Evolutionary conservation across 2,113 vertebrate genomes (phyloP).

Genomic region (Calyptomena viridis): DNA sequence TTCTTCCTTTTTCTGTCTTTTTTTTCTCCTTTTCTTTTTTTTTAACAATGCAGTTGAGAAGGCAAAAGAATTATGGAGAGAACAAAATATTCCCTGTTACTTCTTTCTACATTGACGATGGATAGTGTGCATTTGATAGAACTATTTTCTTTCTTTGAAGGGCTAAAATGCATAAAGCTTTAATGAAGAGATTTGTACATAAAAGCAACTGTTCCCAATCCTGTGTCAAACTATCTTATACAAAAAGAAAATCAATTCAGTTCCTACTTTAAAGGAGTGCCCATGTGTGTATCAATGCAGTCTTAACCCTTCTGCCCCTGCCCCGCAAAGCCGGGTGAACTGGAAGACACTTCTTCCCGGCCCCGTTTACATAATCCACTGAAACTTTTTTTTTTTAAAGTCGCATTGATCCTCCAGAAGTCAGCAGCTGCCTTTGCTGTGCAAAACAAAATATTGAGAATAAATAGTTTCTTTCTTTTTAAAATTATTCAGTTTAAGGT

Average conservation of each 20-base stretch:
- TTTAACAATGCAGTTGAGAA: slow-evolving; percentile 75
- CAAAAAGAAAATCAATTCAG: slow-evolving; percentile 63
- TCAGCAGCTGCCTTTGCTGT: slow-evolving; percentile 98
- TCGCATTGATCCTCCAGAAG: slow-evolving; percentile 82
- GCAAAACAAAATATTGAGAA: slow-evolving; percentile 98
- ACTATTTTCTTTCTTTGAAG: slow-evolving; percentile 74
- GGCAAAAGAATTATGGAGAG: slow-evolving; percentile 74
- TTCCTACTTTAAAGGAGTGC: slow-evolving; percentile 73
- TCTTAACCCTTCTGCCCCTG: slow-evolving; percentile 66
- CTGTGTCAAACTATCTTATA: slow-evolving; percentile 73
- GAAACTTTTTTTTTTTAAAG: slow-evolving; percentile 60
- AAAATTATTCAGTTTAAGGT: slow-evolving; percentile 86
- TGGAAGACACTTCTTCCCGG: slow-evolving; percentile 76
- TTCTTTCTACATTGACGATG: slow-evolving; percentile 70
- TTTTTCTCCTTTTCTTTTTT: slow-evolving; percentile 39
- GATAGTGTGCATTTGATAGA: slow-evolving; percentile 72
- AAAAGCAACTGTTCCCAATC: slow-evolving; percentile 81
- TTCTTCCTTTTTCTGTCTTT: slow-evolving; percentile 25
- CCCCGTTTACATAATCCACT: slow-evolving; percentile 71
- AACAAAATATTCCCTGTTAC: slow-evolving; percentile 72
- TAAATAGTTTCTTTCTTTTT: slow-evolving; percentile 92
- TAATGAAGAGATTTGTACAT: slow-evolving; percentile 76
- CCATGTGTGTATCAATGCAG: slow-evolving; percentile 65
- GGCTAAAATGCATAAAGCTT: slow-evolving; percentile 79
- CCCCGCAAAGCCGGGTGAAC: slow-evolving; percentile 59